Conservation (phyloP, 2,797 vertebrate genomes). For the Pagetopsis macropterus region DNA sequence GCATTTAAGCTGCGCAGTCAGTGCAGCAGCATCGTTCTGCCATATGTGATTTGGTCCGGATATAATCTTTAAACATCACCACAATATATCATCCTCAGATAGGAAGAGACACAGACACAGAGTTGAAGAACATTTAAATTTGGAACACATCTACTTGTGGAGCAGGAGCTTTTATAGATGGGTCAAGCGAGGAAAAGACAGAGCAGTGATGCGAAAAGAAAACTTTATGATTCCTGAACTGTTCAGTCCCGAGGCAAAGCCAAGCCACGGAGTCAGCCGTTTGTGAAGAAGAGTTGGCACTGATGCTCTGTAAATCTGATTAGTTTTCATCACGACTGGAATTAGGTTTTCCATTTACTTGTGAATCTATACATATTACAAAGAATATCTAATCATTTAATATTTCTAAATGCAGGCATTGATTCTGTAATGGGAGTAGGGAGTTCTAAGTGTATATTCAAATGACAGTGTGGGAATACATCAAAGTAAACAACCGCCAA, state of each 20-base stretch:
- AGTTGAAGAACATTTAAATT: slow-evolving; percentile 38
- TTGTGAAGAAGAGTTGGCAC: slow-evolving; percentile 2
- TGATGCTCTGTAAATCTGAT: slow-evolving; percentile 8
- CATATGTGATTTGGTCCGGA: slow-evolving; percentile 37
- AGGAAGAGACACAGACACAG: slow-evolving; percentile 8
- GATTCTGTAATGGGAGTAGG: slow-evolving; percentile 3
- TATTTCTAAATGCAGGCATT: slow-evolving; percentile 12
- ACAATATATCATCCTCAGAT: slow-evolving; percentile 30
- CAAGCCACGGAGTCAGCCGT: slow-evolving; percentile 12
- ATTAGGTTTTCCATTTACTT: slow-evolving; percentile 1
- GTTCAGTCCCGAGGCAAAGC: slow-evolving; percentile 32
- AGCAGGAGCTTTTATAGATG: slow-evolving; percentile 41
- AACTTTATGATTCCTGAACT: slow-evolving; percentile 32
- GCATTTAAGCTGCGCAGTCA: slow-evolving; percentile 34
- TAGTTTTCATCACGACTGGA: background rate
- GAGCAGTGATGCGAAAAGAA: slow-evolving; percentile 36
- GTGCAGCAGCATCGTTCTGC: slow-evolving; percentile 30
- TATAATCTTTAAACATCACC: slow-evolving; percentile 59
- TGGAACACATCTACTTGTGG: slow-evolving; percentile 45
- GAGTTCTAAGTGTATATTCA: background rate
- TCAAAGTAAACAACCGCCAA: background rate
- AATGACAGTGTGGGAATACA: background rate
- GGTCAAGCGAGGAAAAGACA: slow-evolving; percentile 35
- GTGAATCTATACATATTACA: background rate
- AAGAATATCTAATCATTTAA: background rate